Percentiles rank a stretch among this genome's conserved stretches.
phyloP scores from a whole-genome alignment of 92 coral and sea anemone genomes.

The Ricordea florida region DNA sequence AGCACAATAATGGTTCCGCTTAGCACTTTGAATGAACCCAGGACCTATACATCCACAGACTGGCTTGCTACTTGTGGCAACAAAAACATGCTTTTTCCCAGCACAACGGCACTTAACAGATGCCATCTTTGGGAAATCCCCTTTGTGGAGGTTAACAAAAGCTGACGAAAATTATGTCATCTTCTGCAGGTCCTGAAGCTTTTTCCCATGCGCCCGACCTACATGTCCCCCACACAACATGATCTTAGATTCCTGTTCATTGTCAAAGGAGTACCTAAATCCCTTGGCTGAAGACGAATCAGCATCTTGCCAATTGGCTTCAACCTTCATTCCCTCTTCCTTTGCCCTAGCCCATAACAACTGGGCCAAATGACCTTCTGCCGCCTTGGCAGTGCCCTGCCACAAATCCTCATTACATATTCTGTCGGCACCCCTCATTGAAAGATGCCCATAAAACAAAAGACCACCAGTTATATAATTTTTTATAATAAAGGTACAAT shows the following conservation, averaged over 20 bases:
- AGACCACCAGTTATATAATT: slow-evolving; percentile 40
- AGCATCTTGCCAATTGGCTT: slow-evolving; percentile 38
- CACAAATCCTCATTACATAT: slow-evolving; percentile 40
- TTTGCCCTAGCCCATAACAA: slow-evolving; percentile 35
- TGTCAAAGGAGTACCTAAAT: slow-evolving; percentile 13
- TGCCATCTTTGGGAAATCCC: slow-evolving; percentile 25
- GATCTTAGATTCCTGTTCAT: slow-evolving; percentile 24
- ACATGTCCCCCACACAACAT: slow-evolving; percentile 58
- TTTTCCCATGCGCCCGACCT: slow-evolving; percentile 69
- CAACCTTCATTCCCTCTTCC: slow-evolving; percentile 31
- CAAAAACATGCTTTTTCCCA: slow-evolving; percentile 52
- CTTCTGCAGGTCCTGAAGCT: slow-evolving; percentile 30
- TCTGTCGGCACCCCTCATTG: slow-evolving; percentile 55
- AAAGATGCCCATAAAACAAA: slow-evolving; percentile 49
- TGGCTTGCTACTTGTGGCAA: slow-evolving; percentile 28
- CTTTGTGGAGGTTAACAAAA: slow-evolving; percentile 41
- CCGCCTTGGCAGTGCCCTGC: slow-evolving; percentile 46
- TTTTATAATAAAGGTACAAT: slow-evolving; percentile 23
- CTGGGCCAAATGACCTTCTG: slow-evolving; percentile 48
- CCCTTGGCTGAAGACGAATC: slow-evolving; percentile 46
- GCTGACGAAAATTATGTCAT: slow-evolving; percentile 30
- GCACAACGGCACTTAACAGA: slow-evolving; percentile 63
- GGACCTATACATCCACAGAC: slow-evolving; percentile 55
- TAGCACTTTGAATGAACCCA: slow-evolving; percentile 48
- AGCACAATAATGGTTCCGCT: slow-evolving; percentile 61